Base-by-base conservation (phyloP, 2,888 invertebrate genomes). In the Sphaeridia pumilis region DNA sequence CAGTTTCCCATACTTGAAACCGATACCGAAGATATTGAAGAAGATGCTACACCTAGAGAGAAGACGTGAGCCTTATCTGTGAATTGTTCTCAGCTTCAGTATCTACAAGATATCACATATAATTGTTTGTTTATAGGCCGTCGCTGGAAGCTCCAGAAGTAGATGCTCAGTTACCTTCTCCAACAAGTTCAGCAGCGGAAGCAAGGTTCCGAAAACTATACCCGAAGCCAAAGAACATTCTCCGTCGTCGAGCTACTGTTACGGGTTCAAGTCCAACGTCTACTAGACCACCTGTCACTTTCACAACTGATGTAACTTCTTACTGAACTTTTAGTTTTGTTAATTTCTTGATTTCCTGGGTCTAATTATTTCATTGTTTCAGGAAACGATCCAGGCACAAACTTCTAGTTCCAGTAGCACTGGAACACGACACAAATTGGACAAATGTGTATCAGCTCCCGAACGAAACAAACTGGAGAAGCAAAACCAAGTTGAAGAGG, bases 231-330 rank as follows among this genome's bases (percentile, higher is more conserved):
- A 76, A 83, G 54, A 77, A 81, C 21, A 76, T 82, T 59, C 75
- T 84, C 34, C 85, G 86, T 69, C 77, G 92, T 12, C 76, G 93
- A 20, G 88, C 92, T 64, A 87, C 90, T 1, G 86, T 93, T 60
- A 84, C 89, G 65, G 89, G 93, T 17, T 84, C 80, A 52, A 80
- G 80, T 61, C 82, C 83, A n/a, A 76, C 76, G 14, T 74, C 76
- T 59, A 76, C 76, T 65, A 71, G 78, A 27, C 78, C 81, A 52
- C 76, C 77, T 56, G 75, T 79, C 62, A 75, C 79, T 66, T 76
- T 83, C 53, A 82, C 85, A 66, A 81, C 83, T 74, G 79, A 49
- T 50, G 26, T 50, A 42, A 49, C 21, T 14, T 17, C 5, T 31
- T 31, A 10, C 14, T n/a, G n/a, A n/a, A n/a, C n/a, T n/a, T n/a